These are phyloP conservation scores for Aphrocallistes beatrix DNA, from an alignment of 37 sponge, comb jelly and placozoan species.

Conservation along the genomic window DNA sequence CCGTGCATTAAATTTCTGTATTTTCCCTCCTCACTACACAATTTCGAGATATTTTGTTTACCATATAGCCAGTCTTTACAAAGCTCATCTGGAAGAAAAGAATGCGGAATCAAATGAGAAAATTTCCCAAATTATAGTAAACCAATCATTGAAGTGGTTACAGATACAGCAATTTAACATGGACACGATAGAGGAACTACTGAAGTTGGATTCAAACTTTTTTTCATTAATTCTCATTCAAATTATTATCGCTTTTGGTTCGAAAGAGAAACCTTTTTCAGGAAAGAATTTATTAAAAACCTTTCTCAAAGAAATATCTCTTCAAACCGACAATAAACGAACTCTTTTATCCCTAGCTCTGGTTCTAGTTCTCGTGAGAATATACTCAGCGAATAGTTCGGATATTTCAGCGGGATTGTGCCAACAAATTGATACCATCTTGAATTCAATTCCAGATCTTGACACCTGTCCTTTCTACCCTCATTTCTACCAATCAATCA, in stretches of 20 bases:
- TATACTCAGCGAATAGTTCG: background rate
- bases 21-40: background rate
- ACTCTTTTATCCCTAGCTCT: background rate
- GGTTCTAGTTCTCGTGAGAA: background rate
- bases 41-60: background rate
- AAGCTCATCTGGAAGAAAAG: background rate
- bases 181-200: background rate
- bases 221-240: background rate
- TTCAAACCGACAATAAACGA: background rate
- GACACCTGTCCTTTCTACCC: background rate
- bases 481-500: background rate
- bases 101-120: background rate
- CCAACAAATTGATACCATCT: background rate
- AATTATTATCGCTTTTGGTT: background rate
- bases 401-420: background rate
- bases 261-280: background rate
- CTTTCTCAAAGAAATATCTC: background rate
- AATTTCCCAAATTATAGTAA: background rate
- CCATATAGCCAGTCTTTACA: background rate
- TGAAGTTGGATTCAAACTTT: background rate
- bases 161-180: background rate
- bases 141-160: background rate
- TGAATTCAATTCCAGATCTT: background rate
- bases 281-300: background rate
- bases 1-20: background rate